phyloP scores from a whole-genome alignment of 2,113 vertebrate species.

The Tachysurus vachellii region DNA sequence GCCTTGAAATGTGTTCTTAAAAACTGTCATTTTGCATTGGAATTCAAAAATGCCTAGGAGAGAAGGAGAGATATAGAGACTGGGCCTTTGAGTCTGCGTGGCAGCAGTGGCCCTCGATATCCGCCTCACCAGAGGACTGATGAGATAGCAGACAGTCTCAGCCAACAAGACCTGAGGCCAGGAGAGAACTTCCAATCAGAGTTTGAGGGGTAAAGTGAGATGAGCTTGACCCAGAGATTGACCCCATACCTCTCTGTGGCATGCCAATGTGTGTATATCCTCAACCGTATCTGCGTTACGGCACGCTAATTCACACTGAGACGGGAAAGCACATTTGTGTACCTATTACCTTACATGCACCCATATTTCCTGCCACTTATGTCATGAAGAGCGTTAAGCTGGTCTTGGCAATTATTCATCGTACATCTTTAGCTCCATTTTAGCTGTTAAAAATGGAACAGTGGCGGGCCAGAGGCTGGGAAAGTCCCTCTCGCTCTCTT shows the following conservation, averaged over 20 bases:
- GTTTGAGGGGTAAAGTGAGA: conserved; percentile 37
- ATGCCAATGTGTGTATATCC: background rate
- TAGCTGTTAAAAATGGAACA: conserved; percentile 15
- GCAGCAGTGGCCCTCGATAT: conserved; percentile 4
- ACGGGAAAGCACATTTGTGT: conserved; percentile 11
- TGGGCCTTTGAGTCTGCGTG: conserved; percentile 19
- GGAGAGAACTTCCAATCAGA: conserved; percentile 32
- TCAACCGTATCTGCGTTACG: conserved; percentile 24
- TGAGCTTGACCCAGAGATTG: conserved; percentile 43
- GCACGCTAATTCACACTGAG: background rate
- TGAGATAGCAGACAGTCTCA: conserved; percentile 38
- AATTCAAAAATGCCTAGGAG: conserved; percentile 21
- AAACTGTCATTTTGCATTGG: background rate
- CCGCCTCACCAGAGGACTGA: conserved; percentile 31
- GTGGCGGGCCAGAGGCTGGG: conserved; percentile 25
- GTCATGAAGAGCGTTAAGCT: conserved; percentile 28
- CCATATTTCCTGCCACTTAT: conserved; percentile 35
- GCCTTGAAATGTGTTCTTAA: conserved; percentile 7
- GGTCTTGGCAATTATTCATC: conserved; percentile 19
- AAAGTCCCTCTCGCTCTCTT: conserved; percentile 42
- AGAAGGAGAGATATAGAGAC: conserved; percentile 20
- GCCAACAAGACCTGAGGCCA: conserved; percentile 31
- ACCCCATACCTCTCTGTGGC: conserved; percentile 20
- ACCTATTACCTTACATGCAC: conserved; percentile 11
- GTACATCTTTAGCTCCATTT: conserved; percentile 17